phyloP scores from a whole-genome alignment of 2,113 vertebrate species.

The Callorhinus ursinus region DNA sequence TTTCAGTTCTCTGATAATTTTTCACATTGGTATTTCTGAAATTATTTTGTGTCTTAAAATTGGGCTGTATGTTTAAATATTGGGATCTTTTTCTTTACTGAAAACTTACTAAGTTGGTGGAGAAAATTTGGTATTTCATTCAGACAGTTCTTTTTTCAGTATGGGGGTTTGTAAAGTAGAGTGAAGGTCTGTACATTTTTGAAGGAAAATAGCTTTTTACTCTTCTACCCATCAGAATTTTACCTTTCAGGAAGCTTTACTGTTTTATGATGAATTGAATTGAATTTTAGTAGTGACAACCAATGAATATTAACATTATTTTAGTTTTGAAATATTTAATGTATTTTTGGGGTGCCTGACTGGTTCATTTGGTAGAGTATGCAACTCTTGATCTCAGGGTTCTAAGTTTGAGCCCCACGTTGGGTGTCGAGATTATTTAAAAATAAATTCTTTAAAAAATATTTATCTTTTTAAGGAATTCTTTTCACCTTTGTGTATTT shows the following conservation, averaged over 20 bases:
- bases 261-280: neutral
- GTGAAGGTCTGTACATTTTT: neutral
- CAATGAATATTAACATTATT: neutral
- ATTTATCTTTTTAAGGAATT: constrained; percentile 14
- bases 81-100: neutral
- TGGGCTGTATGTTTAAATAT: neutral
- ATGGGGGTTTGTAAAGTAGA: neutral
- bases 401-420: neutral
- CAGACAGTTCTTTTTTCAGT: neutral
- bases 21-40: constrained; percentile 42
- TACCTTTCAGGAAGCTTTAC: neutral
- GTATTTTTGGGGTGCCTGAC: neutral
- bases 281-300: constrained; percentile 17
- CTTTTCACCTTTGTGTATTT: neutral
- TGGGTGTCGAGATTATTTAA: neutral
- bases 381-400: neutral
- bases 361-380: neutral
- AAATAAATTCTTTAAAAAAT: neutral
- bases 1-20: neutral
- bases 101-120: neutral
- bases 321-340: constrained; percentile 23
- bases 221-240: constrained; percentile 8
- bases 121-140: neutral
- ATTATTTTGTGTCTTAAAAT: neutral
- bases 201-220: neutral